These are phyloP conservation scores for Castor canadensis DNA, from an alignment of 2,113 vertebrate species.

Conservation along the genomic window DNA sequence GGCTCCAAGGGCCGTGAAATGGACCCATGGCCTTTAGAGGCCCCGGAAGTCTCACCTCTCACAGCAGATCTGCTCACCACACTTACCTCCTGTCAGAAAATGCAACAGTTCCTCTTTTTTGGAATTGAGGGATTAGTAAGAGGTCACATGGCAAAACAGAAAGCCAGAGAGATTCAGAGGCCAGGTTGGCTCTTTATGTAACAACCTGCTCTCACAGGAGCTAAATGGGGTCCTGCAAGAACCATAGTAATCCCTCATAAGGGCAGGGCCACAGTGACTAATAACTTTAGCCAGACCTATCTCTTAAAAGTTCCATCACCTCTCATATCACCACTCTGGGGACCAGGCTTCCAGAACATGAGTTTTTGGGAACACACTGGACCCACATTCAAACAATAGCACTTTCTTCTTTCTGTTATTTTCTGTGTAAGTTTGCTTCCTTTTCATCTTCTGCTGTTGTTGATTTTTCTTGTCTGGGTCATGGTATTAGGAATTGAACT, in stretches of 20 bases:
- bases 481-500: background rate
- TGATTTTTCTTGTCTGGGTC: background rate
- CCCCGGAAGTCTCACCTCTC: background rate
- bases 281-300: no score
- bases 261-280: background rate
- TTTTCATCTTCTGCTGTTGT: no score
- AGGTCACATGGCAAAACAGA: background rate
- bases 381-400: background rate
- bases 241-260: no score
- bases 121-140: background rate
- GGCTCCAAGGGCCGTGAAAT: background rate
- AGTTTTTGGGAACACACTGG: background rate
- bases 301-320: no score
- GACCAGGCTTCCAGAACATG: background rate
- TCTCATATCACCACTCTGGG: no score
- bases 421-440: background rate
- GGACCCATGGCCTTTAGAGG: background rate
- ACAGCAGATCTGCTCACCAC: accelerated
- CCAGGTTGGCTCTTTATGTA: background rate
- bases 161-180: no score
- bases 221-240: no score
- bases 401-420: no score
- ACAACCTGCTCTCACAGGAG: background rate
- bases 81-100: background rate
- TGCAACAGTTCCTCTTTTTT: background rate